These are phyloP conservation scores for Hydrozoanthus gracilis DNA, from an alignment of 92 coral and sea anemone genomes.

Conservation along the genomic window DNA sequence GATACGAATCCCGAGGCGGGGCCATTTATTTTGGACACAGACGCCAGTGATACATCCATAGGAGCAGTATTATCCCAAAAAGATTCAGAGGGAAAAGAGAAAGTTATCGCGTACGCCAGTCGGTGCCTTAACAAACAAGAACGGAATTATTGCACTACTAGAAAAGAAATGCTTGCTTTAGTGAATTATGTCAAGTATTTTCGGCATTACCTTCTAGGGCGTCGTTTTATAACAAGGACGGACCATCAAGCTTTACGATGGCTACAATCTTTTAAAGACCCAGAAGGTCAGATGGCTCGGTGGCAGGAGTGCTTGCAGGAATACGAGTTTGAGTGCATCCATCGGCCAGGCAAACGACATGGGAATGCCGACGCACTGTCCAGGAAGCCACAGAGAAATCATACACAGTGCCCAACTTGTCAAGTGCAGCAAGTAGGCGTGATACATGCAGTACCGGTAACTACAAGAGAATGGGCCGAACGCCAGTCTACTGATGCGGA, in stretches of 20 bases:
- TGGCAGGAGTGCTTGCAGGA: not conserved
- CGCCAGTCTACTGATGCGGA: no score
- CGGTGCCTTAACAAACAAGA: not conserved
- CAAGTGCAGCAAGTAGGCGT: no score
- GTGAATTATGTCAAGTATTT: not conserved
- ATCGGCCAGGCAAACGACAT: slow-evolving; percentile 20
- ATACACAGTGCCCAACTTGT: slow-evolving; percentile 57
- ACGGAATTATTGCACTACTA: slow-evolving; percentile 25
- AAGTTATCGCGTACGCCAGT: not conserved
- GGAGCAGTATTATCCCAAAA: slow-evolving; percentile 5
- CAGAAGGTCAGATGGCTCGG: slow-evolving; percentile 26
- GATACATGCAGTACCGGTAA: no score
- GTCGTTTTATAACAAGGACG: not conserved
- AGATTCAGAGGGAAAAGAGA: not conserved
- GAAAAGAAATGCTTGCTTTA: slow-evolving; percentile 22
- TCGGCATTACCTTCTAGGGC: not conserved
- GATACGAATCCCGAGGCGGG: not conserved
- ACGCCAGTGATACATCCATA: not conserved
- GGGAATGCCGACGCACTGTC: slow-evolving; percentile 51
- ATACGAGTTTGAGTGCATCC: not conserved
- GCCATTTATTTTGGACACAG: slow-evolving; percentile 11
- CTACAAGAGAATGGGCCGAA: not conserved
- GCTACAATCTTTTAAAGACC: slow-evolving; percentile 13
- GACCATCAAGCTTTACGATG: slow-evolving; percentile 8
- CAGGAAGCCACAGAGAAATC: slow-evolving; percentile 50